Evolutionary conservation across 2,797 vertebrate genomes (phyloP).

Genomic region (Scarus forsteni): DNA sequence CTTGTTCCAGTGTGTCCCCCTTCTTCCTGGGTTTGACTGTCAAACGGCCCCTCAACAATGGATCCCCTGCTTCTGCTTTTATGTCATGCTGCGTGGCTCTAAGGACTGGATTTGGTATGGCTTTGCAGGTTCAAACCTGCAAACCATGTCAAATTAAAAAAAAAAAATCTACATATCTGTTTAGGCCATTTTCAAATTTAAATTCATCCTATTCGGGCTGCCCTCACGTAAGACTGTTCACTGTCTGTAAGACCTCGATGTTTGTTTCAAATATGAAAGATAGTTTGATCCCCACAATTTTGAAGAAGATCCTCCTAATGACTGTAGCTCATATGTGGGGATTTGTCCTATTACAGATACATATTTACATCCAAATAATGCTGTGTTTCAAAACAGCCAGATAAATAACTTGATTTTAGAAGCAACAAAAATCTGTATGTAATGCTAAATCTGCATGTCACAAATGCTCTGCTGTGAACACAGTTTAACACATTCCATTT

Average conservation of each 20-base stretch:
- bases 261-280: slow-evolving; percentile 58
- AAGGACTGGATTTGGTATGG: slow-evolving; percentile 81
- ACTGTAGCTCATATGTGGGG: slow-evolving; percentile 75
- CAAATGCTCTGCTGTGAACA: slow-evolving; percentile 53
- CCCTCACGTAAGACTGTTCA: background rate
- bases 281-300: slow-evolving; percentile 81
- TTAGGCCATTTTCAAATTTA: slow-evolving; percentile 67
- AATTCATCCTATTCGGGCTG: slow-evolving; percentile 50
- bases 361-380: slow-evolving; percentile 62
- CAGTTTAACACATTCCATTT: slow-evolving; percentile 61
- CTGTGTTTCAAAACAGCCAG: slow-evolving; percentile 53
- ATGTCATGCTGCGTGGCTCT: slow-evolving; percentile 72
- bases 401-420: slow-evolving; percentile 42
- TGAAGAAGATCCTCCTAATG: slow-evolving; percentile 84
- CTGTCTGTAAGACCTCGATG: slow-evolving; percentile 49
- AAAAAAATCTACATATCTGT: slow-evolving; percentile 69
- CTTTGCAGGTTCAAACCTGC: slow-evolving; percentile 78
- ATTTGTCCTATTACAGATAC: slow-evolving; percentile 80
- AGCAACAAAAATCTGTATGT: slow-evolving; percentile 32
- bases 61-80: slow-evolving; percentile 55
- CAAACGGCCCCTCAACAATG: slow-evolving; percentile 83
- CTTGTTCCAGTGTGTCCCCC: slow-evolving; percentile 69
- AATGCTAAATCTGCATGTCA: slow-evolving; percentile 53
- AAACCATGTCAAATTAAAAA: slow-evolving; percentile 64
- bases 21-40: slow-evolving; percentile 75